Evolutionary conservation across 2,113 vertebrate genomes (phyloP).

Genomic region (Corythornis madagascariensis): DNA sequence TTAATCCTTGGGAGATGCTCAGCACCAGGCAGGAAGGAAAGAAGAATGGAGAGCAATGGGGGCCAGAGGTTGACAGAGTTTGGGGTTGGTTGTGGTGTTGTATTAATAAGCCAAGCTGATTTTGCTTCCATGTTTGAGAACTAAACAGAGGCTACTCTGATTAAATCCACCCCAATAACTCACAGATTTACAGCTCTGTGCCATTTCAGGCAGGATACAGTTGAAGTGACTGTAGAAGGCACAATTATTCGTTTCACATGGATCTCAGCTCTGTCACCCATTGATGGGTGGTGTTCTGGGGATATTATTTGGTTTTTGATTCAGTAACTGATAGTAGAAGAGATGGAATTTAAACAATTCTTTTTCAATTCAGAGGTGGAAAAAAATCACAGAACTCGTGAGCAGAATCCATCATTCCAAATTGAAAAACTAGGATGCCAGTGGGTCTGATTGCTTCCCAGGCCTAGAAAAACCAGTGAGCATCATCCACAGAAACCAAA

Average conservation of each 20-base stretch:
- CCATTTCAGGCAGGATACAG: neutral
- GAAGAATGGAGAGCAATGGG: neutral
- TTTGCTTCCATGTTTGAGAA: neutral
- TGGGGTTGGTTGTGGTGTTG: neutral
- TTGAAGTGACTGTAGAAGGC: neutral
- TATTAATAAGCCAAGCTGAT: neutral
- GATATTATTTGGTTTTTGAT: neutral
- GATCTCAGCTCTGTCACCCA: neutral
- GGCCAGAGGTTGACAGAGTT: neutral
- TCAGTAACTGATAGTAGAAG: neutral
- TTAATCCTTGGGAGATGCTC: conserved; percentile 29
- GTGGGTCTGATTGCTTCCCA: neutral
- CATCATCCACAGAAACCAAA: neutral
- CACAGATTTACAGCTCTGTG: neutral
- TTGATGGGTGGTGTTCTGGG: neutral
- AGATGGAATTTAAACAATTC: neutral
- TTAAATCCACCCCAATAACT: neutral
- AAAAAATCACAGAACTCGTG: neutral
- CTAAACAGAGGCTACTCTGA: neutral
- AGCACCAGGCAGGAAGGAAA: neutral
- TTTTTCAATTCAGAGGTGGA: neutral
- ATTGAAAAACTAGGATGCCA: neutral
- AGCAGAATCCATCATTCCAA: neutral
- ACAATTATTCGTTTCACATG: neutral
- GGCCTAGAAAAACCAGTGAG: neutral